Conservation (phyloP, 2,888 invertebrate species). For the Hedya salicella region DNA sequence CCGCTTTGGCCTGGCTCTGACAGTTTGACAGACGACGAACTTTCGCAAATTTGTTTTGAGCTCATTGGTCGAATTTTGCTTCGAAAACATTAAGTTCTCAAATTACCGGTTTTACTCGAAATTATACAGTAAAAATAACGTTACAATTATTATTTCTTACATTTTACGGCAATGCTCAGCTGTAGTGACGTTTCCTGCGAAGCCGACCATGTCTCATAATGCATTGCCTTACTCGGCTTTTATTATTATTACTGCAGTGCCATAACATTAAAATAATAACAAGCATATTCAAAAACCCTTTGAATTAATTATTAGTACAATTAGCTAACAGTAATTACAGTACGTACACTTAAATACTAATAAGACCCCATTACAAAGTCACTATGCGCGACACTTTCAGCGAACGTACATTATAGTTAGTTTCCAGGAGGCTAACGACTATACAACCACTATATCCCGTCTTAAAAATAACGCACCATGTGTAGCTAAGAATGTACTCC, state of each 20-base stretch:
- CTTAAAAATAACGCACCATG: conserved; percentile 17
- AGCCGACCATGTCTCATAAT: too few relatives aligned
- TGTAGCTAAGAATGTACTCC: background rate
- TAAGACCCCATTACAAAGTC: conserved; percentile 55
- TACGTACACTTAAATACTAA: conserved; percentile 21
- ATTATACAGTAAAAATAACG: too few relatives aligned
- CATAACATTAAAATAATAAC: background rate
- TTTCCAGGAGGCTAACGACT: conserved; percentile 54
- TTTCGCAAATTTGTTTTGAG: conserved; percentile 31
- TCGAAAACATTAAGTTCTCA: conserved; percentile 6
- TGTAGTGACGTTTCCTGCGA: too few relatives aligned
- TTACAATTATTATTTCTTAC: too few relatives aligned
- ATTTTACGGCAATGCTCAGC: too few relatives aligned
- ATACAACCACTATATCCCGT: conserved; percentile 36
- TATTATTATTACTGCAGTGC: background rate
- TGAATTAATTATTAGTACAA: background rate
- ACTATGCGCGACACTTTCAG: conserved; percentile 46
- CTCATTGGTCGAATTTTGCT: conserved; percentile 33
- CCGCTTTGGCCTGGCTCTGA: conserved; percentile 27
- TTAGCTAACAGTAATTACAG: conserved; percentile 13
- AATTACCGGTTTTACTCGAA: conserved; percentile 8
- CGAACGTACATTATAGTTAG: conserved; percentile 58
- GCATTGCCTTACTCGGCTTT: background rate
- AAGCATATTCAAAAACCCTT: background rate
- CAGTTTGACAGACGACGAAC: conserved; percentile 37